A percentile compares a stretch with the other conserved stretches of the same genome.
Conservation (phyloP, 2,797 vertebrate genomes). For the Pseudomugil tenellus region DNA sequence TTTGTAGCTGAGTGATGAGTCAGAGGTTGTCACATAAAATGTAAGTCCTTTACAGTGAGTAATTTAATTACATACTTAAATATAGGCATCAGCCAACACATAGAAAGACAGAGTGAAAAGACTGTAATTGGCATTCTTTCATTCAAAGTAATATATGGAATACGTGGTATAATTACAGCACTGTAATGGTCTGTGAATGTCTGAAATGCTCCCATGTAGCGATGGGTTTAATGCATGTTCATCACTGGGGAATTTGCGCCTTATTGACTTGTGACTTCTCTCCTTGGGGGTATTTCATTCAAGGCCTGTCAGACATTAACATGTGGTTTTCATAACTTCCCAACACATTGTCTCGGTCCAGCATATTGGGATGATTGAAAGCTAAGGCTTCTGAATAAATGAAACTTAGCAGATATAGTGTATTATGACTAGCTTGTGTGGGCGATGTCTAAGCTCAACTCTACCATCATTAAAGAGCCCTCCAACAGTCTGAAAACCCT, state of each 20-base stretch:
- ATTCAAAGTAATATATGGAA: constrained; percentile 77
- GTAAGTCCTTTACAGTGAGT: constrained; percentile 76
- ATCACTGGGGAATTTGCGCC: constrained; percentile 55
- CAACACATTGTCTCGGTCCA: constrained; percentile 29
- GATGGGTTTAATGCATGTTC: constrained; percentile 68
- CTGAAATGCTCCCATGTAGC: constrained; percentile 61
- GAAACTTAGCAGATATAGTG: constrained; percentile 69
- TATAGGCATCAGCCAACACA: constrained; percentile 70
- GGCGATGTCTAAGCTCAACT: constrained; percentile 59
- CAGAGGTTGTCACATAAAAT: constrained; percentile 77
- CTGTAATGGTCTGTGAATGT: constrained; percentile 60
- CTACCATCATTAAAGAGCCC: constrained; percentile 53
- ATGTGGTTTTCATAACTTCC: constrained; percentile 41
- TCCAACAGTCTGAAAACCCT: constrained; percentile 51
- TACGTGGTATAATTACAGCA: constrained; percentile 75
- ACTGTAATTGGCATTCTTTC: constrained; percentile 79
- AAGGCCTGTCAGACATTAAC: constrained; percentile 36
- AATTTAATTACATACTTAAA: constrained; percentile 78
- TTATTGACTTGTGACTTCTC: constrained; percentile 59
- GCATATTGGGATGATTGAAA: constrained; percentile 40
- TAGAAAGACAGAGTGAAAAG: constrained; percentile 72
- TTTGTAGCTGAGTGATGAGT: constrained; percentile 65
- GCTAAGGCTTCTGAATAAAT: constrained; percentile 70
- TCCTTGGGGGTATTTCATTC: constrained; percentile 56
- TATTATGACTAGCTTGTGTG: constrained; percentile 70